Evolutionary conservation across 2,113 vertebrate species (phyloP).

Genomic region (Drymodes brunneopygia): DNA sequence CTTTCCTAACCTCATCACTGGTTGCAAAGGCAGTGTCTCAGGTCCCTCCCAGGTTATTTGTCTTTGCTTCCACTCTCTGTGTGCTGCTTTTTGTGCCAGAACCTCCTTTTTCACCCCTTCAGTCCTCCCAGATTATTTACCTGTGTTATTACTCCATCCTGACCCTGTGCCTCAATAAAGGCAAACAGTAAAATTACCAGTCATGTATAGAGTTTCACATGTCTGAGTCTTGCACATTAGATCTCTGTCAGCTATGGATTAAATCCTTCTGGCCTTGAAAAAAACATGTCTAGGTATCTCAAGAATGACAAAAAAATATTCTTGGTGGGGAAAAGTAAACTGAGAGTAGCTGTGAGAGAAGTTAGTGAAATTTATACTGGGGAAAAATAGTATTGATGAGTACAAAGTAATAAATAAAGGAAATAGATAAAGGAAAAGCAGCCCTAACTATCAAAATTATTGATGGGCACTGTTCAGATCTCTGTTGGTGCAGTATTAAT

Average conservation of each 20-base stretch:
- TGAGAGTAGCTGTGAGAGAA: background rate
- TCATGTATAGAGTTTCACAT: rapidly evolving
- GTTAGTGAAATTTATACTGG: background rate
- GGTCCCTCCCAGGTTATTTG: background rate
- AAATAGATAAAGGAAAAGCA: background rate
- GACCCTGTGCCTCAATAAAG: background rate
- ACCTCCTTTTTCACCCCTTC: background rate
- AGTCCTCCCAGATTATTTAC: background rate
- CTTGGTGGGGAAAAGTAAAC: background rate
- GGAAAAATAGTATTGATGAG: background rate
- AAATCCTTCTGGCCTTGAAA: background rate
- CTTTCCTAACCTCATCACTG: background rate
- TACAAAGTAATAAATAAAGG: background rate
- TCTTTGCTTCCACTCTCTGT: background rate
- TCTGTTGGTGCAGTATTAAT: background rate
- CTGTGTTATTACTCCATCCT: background rate
- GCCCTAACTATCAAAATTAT: background rate
- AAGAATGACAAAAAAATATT: background rate
- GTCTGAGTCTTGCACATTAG: background rate
- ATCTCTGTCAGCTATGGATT: background rate
- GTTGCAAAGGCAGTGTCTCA: background rate
- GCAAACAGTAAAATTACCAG: background rate
- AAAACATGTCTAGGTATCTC: background rate
- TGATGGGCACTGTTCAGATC: background rate
- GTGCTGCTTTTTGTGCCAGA: background rate